Evolutionary conservation across 2,113 vertebrate species (phyloP).

Genomic region (Opisthocomus hoazin): DNA sequence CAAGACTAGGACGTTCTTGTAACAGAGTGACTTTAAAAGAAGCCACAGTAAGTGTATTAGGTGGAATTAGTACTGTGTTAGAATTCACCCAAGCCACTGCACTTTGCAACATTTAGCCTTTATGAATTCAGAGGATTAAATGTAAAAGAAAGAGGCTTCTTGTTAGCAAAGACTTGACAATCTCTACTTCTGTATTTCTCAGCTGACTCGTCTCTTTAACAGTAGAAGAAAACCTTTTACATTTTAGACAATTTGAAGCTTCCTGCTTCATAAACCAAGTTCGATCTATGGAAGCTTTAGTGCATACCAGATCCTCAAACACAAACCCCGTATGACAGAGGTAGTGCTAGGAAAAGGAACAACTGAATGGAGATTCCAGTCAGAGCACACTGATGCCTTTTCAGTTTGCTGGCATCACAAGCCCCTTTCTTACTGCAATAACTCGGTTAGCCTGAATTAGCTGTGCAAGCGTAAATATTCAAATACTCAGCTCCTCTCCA

Average conservation of each 20-base stretch:
- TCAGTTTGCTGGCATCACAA: neutral
- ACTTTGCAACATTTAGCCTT: neutral
- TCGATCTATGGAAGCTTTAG: neutral
- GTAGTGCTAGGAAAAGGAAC: neutral
- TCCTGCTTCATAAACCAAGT: neutral
- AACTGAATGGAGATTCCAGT: neutral
- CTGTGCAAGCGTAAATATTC: neutral
- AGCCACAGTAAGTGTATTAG: conserved; percentile 28
- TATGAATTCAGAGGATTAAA: neutral
- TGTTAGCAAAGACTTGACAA: neutral
- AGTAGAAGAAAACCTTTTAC: neutral
- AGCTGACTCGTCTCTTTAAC: neutral
- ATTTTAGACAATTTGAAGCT: neutral
- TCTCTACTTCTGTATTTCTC: neutral
- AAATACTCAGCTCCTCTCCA: neutral
- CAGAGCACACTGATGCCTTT: neutral
- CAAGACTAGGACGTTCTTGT: conserved; percentile 37
- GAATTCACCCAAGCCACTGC: conserved; percentile 12
- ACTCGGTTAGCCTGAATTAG: conserved; percentile 18
- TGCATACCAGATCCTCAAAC: neutral
- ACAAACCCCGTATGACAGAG: neutral
- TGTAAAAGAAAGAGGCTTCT: conserved; percentile 57
- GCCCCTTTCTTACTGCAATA: conserved; percentile 21
- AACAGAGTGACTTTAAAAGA: conserved; percentile 3
- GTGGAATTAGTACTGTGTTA: conserved; percentile 45